Base-by-base conservation (phyloP, 2,888 invertebrate genomes). In the Entomobrya multifasciata region DNA sequence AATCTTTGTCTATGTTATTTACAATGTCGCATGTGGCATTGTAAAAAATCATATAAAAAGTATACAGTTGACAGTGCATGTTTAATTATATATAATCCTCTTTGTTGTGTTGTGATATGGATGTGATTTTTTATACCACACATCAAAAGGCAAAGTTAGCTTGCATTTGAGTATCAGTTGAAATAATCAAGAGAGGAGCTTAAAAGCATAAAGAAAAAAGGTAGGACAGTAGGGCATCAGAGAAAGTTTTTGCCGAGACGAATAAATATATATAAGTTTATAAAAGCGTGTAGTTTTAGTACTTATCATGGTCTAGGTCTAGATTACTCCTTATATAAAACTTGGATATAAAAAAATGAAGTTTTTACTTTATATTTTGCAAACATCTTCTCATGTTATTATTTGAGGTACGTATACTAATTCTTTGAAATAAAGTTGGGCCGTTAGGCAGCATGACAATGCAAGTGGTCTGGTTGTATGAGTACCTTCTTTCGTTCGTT, bases 221-320 rank as follows among this genome's bases (percentile, higher is more conserved):
- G 88, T 88, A 88, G 88, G 88, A 86, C 86, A 88, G 88, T 88
- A 88, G 88, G 88, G 77, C 88, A 88, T 86, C 85, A 86, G 88
- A 88, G 88, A 88, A 88, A 88, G 88, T 88, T 86, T 85, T 88
- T 78, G 88, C 82, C 88, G 86, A 88, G 80, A 88, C 85, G 85
- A 79, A 79, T 52, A 57, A n/a, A n/a, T n/a, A n/a, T n/a, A 57
- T 36, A 27, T 70, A 47, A 70, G 78, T 41, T 52, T 70, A 55
- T 67, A 70, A 70, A 67, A 84, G 77, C 67, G 67, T 77, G 83
- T 36, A 77, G 15, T 22, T n/a, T n/a, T n/a, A n/a, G n/a, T n/a
- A 30, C 65, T 78, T 78, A 77, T 84, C 78, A 78, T 67, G 84
- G 84, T 84, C 70, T 70, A 27, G 13, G 70, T 70, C 78, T 84